Base-by-base conservation (phyloP, 2,797 vertebrate genomes). In the Rhinella marina region DNA sequence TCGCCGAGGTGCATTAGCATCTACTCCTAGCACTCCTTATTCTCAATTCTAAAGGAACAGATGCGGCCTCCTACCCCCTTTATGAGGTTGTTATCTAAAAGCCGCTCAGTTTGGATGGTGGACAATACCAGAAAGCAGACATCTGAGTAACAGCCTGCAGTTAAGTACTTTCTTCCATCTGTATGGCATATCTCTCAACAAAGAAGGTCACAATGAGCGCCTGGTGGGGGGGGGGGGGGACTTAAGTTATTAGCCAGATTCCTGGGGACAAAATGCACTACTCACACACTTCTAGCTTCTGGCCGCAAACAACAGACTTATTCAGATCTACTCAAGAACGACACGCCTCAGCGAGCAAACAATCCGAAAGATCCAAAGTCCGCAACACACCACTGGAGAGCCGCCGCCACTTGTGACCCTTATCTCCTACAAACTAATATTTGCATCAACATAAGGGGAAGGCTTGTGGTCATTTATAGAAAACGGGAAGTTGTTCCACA, bases 401-500 rank as follows among this genome's bases (percentile, higher is more conserved):
- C 52, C 19, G 19, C 70, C 57, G 64, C 86, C 87, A 61, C 59
- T 84, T 81, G 57, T 68, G 75, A 88, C 86, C 64, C 93, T 92
- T 73, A 90, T 93, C 92, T 93, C 25, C 16, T 81, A 79, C 82
- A 93, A 66, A 73, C 90, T 92, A 81, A 87, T 16, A 93, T 94
- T 93, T 94, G 94, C 95, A 95, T 96, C 92, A 91, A 84, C 96
- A 96, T 83, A 76, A 32, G 79, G 77, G 56, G 62, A 90, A 81
- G 87, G 90, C 50, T 80, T 87, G 64, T 6, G 41, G 41, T 41
- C 41, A 88, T 80, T 87, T 81, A 90, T 92, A 93, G 93, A 91
- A 92, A 88, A 91, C 91, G 81, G 73, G 87, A 91, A 90, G 77
- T 86, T 16, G 92, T 88, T 2, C 7, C 80, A 90, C 95, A 96